Conservation (phyloP, 2,113 vertebrate species). For the Campylorhamphus procurvoides region DNA sequence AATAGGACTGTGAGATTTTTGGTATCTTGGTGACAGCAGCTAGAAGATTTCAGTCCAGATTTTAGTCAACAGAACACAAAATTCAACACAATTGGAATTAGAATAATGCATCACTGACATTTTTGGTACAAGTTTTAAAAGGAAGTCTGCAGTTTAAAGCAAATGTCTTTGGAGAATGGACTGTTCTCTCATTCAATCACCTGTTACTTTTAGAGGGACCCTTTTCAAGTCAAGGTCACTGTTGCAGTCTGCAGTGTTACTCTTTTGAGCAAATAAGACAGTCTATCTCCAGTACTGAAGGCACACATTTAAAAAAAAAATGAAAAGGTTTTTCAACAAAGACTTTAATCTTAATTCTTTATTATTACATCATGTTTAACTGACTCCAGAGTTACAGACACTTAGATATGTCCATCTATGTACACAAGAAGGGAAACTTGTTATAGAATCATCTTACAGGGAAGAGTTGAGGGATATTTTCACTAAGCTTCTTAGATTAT, state of each 20-base stretch:
- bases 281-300: background rate
- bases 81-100: background rate
- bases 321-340: background rate
- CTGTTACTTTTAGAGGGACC: background rate
- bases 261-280: background rate
- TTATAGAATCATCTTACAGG: background rate
- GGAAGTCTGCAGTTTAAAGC: background rate
- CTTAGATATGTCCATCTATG: background rate
- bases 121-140: background rate
- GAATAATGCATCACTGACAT: background rate
- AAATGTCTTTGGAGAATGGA: background rate
- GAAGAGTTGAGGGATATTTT: background rate
- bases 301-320: background rate
- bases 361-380: background rate
- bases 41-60: background rate
- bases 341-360: background rate
- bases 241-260: background rate
- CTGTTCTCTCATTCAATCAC: background rate
- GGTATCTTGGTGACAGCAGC: background rate
- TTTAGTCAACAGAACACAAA: background rate
- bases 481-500: background rate
- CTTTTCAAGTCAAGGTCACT: background rate
- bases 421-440: background rate
- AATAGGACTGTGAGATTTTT: background rate
- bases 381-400: background rate